A percentile compares a stretch with the other conserved stretches of the same genome.
Conservation (phyloP, 2,888 invertebrate species). For the Ecliptopera silaceata region DNA sequence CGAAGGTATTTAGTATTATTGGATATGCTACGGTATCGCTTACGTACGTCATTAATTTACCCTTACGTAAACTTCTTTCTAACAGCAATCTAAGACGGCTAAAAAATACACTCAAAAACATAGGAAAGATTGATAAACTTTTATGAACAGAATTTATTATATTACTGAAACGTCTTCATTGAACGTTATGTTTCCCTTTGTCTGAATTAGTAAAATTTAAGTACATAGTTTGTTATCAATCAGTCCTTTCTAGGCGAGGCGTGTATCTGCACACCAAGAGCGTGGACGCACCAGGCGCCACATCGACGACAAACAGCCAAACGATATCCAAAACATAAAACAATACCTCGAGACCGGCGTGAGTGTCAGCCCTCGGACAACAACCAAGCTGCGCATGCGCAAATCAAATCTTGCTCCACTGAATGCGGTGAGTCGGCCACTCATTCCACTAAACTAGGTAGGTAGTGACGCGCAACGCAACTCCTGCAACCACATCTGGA, state of each 20-base stretch:
- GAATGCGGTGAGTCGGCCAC: constrained; percentile 82
- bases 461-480: constrained; percentile 73
- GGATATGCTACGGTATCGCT: neutral
- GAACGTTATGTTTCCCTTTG: constrained; percentile 17
- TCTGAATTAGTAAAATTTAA: neutral
- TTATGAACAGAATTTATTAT: constrained; percentile 1
- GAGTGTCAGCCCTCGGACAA: constrained; percentile 77
- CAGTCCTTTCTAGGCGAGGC: constrained; percentile 65
- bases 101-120: constrained; percentile 53
- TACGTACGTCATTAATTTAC: constrained; percentile 49
- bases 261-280: constrained; percentile 66
- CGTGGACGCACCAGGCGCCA: constrained; percentile 69
- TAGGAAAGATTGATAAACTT: constrained; percentile 68
- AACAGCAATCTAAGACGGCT: constrained; percentile 51
- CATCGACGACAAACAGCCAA: constrained; percentile 78
- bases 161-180: constrained; percentile 6
- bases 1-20: neutral
- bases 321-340: constrained; percentile 67
- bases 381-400: constrained; percentile 80
- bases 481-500: constrained; percentile 67
- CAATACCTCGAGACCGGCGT: constrained; percentile 71
- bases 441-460: constrained; percentile 79
- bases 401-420: constrained; percentile 79
- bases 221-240: constrained; percentile 63
- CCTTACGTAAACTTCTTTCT: constrained; percentile 52